Evolutionary conservation across 2,797 vertebrate species (phyloP).

Genomic region (Tenualosa thibaudeaui): DNA sequence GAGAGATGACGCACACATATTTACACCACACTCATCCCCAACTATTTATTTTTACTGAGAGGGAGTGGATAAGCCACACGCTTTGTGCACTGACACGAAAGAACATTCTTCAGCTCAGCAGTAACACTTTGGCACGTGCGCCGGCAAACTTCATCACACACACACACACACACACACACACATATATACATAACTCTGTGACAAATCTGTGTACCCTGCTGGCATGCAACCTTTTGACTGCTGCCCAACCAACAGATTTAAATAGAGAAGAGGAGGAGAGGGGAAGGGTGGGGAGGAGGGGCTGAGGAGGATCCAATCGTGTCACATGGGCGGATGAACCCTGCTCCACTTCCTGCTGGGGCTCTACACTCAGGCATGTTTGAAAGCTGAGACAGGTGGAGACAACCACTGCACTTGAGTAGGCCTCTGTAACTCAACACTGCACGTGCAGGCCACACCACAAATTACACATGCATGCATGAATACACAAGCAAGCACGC

Average conservation of each 20-base stretch:
- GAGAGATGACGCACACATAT: background rate
- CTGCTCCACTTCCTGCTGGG: background rate
- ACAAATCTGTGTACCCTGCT: no score
- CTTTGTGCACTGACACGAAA: background rate
- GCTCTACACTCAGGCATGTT: background rate
- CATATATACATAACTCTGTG: no score
- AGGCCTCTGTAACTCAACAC: background rate
- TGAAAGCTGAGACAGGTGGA: background rate
- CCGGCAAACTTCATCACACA: background rate
- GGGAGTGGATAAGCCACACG: background rate
- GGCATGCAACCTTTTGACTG: no score
- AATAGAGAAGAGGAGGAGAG: background rate
- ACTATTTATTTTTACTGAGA: background rate
- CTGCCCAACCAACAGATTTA: background rate
- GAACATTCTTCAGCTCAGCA: background rate
- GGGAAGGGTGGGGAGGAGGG: no score
- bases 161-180: background rate
- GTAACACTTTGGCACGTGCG: background rate
- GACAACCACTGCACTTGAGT: background rate
- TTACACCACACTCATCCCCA: background rate
- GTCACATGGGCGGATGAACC: no score
- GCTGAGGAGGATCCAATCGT: background rate
- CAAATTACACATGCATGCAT: background rate
- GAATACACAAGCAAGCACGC: background rate
- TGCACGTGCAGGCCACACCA: background rate